Base-by-base conservation (phyloP, 2,888 invertebrate genomes). In the Cheilosia variabilis region DNA sequence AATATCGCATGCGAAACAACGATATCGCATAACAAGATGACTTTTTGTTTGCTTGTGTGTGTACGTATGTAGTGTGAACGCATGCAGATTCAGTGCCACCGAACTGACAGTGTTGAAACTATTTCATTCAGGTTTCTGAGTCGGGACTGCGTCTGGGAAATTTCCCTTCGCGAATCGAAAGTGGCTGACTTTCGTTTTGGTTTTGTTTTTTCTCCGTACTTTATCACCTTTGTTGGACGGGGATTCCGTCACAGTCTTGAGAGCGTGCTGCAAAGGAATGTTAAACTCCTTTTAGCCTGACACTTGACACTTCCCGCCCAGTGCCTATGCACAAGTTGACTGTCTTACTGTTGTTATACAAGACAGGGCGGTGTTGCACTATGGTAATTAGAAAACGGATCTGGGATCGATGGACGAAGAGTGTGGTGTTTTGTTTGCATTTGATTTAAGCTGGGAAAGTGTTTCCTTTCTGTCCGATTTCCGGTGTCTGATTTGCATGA, bases 391-490 rank as follows among this genome's bases (percentile, higher is more conserved):
- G 31, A 22, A 63, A 65, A 72, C 66, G 62, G 71, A 57, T 77
- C 71, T 4, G 43, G 63, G 73, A 73, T 66, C 65, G 71, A 75
- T 50, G 71, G 65, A 73, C 73, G 83, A 31, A 68, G 52, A 31
- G 41, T 27, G 47, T 55, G n/a, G n/a, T n/a, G n/a, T n/a, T n/a
- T n/a, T 69, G 68, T 37, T 69, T 72, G 66, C 19, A 37, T 72
- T 77, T 82, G 45, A 77, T 82, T 73, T 78, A 69, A 84, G 65
- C 65, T 75, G 75, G 71, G 65, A 80, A 80, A 84, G 79, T 71
- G 75, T 84, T 84, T 84, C 75, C 79, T 84, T 76, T 79, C 65
- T 71, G 65, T 84, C 71, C 69, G 69, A 84, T 84, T 84, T 84
- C 84, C 84, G 84, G 80, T 65, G 66, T 75, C 79, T 50, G 71